Conservation (phyloP, 2,888 invertebrate genomes). For the Pherbina coryleti region DNA sequence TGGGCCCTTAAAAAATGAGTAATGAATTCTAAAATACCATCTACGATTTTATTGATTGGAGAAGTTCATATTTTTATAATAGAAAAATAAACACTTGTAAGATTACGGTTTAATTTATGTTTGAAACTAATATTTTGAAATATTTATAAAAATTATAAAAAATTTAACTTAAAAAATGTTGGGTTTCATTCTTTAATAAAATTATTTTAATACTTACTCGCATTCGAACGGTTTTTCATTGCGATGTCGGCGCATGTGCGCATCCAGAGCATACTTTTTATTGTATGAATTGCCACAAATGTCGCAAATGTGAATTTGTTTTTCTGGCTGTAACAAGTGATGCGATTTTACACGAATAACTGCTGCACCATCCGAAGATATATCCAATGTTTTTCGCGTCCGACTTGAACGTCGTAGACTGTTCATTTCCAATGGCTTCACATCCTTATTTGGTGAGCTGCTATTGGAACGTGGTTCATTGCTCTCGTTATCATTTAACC, state of each 20-base stretch:
- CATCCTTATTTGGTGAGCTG: no score
- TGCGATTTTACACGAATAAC: constrained; percentile 38
- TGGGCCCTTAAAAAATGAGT: no score
- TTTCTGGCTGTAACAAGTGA: constrained; percentile 44
- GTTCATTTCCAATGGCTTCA: no score
- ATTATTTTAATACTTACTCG: constrained; percentile 58
- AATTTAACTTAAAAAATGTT: neutral
- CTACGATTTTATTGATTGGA: no score
- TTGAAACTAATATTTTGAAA: no score
- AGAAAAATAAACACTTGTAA: no score
- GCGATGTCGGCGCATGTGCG: constrained; percentile 67
- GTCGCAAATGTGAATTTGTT: constrained; percentile 61
- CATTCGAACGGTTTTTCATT: constrained; percentile 66
- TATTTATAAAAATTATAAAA: neutral
- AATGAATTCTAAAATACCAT: no score
- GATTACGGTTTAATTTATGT: no score
- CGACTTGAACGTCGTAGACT: neutral
- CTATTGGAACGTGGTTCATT: neutral
- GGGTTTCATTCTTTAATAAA: neutral
- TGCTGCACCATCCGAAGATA: constrained; percentile 46
- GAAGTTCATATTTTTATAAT: no score
- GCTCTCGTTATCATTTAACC: constrained; percentile 38
- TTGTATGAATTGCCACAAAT: constrained; percentile 67
- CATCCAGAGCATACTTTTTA: constrained; percentile 64
- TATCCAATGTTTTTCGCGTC: constrained; percentile 50